Percentiles rank a stretch among this genome's conserved stretches.
Conservation (phyloP, 2,888 invertebrate genomes). For the Apeira syringaria region DNA sequence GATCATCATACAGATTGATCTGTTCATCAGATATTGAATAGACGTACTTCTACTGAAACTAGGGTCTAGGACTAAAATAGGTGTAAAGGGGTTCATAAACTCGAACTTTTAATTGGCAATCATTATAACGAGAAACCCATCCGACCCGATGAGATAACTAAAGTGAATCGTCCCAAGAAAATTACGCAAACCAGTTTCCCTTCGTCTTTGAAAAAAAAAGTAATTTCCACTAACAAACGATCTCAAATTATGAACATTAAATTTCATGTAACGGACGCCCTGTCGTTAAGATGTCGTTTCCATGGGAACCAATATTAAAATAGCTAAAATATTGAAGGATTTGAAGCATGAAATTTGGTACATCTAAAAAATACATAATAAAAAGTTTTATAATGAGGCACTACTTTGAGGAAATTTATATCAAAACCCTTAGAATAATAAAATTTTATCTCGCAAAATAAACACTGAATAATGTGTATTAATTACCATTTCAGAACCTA, state of each 20-base stretch:
- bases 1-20: too few species aligned
- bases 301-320: slow-evolving; percentile 52
- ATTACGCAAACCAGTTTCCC: slow-evolving; percentile 13
- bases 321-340: slow-evolving; percentile 45
- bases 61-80: too few species aligned
- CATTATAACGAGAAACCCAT: slow-evolving; percentile 2
- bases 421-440: too few species aligned
- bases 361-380: too few species aligned
- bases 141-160: slow-evolving; percentile 9
- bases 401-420: too few species aligned
- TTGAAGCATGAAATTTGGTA: too few species aligned
- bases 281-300: slow-evolving; percentile 37
- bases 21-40: too few species aligned
- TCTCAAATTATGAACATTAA: slow-evolving; percentile 36
- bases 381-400: slow-evolving; percentile 3
- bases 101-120: neutral
- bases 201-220: slow-evolving; percentile 25
- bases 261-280: slow-evolving; percentile 44
- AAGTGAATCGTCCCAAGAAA: slow-evolving; percentile 10
- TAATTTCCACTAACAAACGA: slow-evolving; percentile 32
- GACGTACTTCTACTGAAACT: too few species aligned
- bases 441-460: too few species aligned
- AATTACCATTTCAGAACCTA: too few species aligned
- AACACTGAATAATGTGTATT: too few species aligned
- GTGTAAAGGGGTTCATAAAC: neutral